These are phyloP conservation scores for Bombus vancouverensis DNA, from an alignment of 1,140 invertebrate species.

Conservation along the genomic window DNA sequence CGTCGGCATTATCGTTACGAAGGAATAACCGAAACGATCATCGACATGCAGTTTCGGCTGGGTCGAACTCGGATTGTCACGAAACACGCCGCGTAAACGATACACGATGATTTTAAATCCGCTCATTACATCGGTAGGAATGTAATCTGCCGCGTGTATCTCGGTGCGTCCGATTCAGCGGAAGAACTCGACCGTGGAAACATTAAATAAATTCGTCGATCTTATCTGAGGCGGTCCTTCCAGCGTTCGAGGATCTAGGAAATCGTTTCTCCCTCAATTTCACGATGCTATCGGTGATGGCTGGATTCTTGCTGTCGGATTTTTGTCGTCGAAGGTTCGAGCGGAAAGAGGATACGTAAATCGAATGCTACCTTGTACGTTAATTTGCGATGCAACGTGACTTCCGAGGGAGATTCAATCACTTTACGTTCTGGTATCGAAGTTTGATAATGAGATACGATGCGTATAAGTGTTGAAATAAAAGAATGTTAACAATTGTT, in stretches of 20 bases:
- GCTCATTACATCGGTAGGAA: slow-evolving; percentile 49
- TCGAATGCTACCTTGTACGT: neutral
- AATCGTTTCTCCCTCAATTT: slow-evolving; percentile 30
- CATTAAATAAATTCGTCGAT: slow-evolving; percentile 50
- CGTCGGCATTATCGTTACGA: slow-evolving; percentile 63
- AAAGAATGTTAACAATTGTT: too few relatives aligned
- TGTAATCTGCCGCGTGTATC: slow-evolving; percentile 47
- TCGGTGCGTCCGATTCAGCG: slow-evolving; percentile 36
- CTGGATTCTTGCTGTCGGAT: neutral
- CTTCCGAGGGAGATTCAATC: neutral
- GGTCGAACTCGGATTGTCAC: neutral
- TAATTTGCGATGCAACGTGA: neutral
- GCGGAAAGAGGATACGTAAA: too few relatives aligned
- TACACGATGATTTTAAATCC: slow-evolving; percentile 54
- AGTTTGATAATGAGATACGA: too few relatives aligned
- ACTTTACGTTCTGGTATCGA: neutral
- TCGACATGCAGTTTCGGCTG: slow-evolving; percentile 11
- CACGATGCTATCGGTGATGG: neutral
- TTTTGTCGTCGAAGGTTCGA: too few relatives aligned
- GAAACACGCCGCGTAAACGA: slow-evolving; percentile 46
- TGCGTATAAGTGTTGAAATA: too few relatives aligned
- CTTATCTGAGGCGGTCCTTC: slow-evolving; percentile 29
- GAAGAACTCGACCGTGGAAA: slow-evolving; percentile 47
- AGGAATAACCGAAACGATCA: slow-evolving; percentile 52
- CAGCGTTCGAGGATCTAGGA: slow-evolving; percentile 26